These are phyloP conservation scores for Empidonax alnorum DNA, from an alignment of 2,113 vertebrate genomes.

Conservation along the genomic window DNA sequence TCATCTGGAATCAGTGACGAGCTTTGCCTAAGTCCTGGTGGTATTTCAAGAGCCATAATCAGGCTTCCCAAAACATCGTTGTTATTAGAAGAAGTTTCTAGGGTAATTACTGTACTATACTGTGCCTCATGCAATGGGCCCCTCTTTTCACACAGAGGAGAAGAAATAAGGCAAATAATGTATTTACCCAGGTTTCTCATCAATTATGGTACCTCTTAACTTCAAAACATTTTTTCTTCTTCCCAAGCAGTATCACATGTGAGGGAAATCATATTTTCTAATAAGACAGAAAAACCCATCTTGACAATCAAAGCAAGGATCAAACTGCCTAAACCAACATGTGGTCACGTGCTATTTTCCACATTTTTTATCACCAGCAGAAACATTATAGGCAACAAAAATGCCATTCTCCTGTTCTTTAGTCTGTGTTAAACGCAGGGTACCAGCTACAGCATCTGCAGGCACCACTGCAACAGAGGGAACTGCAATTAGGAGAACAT, in stretches of 20 bases:
- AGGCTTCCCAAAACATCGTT: not conserved
- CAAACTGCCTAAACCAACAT: not conserved
- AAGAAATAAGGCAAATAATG: not conserved
- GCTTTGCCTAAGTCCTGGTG: not conserved
- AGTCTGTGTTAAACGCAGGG: accelerated
- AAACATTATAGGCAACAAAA: constrained; percentile 22
- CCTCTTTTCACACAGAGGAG: not conserved
- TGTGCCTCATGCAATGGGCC: accelerated
- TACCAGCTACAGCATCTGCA: not conserved
- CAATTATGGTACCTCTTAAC: not conserved
- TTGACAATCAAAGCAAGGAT: not conserved
- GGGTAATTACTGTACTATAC: not conserved
- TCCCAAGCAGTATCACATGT: not conserved
- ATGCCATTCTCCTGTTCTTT: not conserved
- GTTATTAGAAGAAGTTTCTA: not conserved
- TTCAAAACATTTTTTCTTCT: not conserved
- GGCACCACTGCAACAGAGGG: not conserved
- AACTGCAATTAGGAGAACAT: accelerated
- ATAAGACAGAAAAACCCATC: not conserved
- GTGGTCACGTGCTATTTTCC: not conserved
- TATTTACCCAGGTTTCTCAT: not conserved
- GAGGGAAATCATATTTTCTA: not conserved
- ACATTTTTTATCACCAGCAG: not conserved
- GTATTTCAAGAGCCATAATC: not conserved
- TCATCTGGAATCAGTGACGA: not conserved